phyloP scores from a whole-genome alignment of 1,140 invertebrate genomes.

The Laodelphax striatellus region DNA sequence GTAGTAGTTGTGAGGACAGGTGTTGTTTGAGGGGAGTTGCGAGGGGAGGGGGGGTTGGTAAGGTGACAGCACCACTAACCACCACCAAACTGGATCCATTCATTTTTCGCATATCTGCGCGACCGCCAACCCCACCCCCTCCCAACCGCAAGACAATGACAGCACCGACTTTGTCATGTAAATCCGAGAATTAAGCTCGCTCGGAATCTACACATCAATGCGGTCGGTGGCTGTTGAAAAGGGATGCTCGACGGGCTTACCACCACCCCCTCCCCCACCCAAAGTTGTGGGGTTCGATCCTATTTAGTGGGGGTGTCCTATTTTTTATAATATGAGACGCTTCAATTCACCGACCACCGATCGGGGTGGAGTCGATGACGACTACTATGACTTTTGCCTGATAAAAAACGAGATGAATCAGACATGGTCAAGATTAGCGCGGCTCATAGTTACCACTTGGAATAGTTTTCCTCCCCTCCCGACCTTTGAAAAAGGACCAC shows the following conservation, averaged over 20 bases:
- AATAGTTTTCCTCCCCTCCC: too few species aligned
- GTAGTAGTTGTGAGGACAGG: too few species aligned
- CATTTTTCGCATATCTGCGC: not conserved
- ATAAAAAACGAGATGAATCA: not conserved
- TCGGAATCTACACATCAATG: conserved; percentile 1
- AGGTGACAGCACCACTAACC: too few species aligned
- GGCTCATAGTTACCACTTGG: not conserved
- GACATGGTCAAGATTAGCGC: not conserved
- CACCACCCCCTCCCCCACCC: too few species aligned
- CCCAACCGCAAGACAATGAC: not conserved
- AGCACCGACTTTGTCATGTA: not conserved
- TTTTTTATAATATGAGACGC: too few species aligned
- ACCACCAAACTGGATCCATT: not conserved
- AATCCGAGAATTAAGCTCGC: conserved; percentile 1
- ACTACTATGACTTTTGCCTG: not conserved
- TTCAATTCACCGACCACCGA: too few species aligned
- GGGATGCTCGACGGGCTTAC: not conserved
- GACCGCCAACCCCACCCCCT: not conserved
- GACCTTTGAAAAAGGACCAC: too few species aligned
- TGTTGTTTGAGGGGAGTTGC: too few species aligned
- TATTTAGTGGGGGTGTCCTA: too few species aligned
- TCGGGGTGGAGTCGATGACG: not conserved
- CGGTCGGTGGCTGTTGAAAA: not conserved
- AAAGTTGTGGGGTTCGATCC: too few species aligned
- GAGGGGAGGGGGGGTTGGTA: too few species aligned